Evolutionary conservation across 2,888 invertebrate species (phyloP), one percentile per base, ranked within the genome.

Genomic region (Choristoneura rosaceana): DNA sequence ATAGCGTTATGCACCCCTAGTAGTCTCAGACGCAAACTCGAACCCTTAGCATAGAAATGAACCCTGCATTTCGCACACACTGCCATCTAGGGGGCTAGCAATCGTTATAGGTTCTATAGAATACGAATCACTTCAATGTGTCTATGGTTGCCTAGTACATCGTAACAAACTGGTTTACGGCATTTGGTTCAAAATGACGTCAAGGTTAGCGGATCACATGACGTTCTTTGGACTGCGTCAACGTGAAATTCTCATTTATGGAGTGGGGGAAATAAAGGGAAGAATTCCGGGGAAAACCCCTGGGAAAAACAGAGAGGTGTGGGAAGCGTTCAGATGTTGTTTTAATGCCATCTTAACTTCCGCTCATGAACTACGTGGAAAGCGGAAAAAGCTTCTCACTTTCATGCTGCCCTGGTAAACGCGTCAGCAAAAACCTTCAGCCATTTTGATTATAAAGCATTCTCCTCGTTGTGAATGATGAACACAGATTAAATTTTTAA

Each of bases 41-140:
- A 65, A 70, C 70, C 70, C 70, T 70, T 65, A 65, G 70, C 70
- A 52, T 61, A 70, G 65, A 65, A 63, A 61, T 70, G 65, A 66
- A 65, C 70, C 65, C 70, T 70, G 64, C 55, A 25, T 63, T 63
- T 34, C 50, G 9, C n/a, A 60, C 34, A 65, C 70, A 66, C 15
- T 61, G 71, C 71, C 71, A 66, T 66, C 71, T 71, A 71, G 61
- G 52, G 45, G 25, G 15, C 45, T 25, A 45, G 14, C 43, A 63
- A 14, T 43, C 17, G 47, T 41, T 55, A 66, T 17, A 69, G 4
- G 47, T 50, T 55, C 58, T 17, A 12, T 55, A 38, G 52, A 45
- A 41, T 25, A 4, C 55, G 38, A 55, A 52, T 52, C 10, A 52
- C 65, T 55, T 17, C 52, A 17, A 15, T 50, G 43, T 10, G 17